Conservation (phyloP, 2,113 vertebrate genomes). For the Rutilus rutilus region DNA sequence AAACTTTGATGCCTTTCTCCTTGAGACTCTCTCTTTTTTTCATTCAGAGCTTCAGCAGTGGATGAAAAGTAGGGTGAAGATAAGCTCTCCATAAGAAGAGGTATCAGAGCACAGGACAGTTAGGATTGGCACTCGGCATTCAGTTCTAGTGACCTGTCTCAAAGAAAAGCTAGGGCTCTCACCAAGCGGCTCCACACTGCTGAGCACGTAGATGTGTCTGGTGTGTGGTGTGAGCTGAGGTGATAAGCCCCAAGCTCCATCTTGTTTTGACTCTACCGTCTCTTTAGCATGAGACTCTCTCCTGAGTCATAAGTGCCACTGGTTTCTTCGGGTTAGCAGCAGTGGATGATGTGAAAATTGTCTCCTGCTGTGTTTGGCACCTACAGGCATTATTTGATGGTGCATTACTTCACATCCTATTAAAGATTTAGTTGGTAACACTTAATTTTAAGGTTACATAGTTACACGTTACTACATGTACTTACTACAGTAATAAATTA, state of each 20-base stretch:
- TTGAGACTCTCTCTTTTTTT: slow-evolving; percentile 33
- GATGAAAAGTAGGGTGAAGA: slow-evolving; percentile 41
- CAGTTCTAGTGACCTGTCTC: slow-evolving; percentile 55
- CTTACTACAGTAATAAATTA: too few relatives aligned
- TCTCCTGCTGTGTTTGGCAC: background rate
- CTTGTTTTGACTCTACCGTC: background rate
- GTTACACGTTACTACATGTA: too few relatives aligned
- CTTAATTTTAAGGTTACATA: too few relatives aligned
- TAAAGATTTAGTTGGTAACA: background rate
- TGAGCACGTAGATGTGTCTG: slow-evolving; percentile 53
- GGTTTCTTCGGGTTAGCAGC: background rate
- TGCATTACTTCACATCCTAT: background rate
- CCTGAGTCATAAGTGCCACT: background rate
- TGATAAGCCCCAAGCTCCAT: slow-evolving; percentile 34
- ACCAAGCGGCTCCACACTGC: slow-evolving; percentile 48
- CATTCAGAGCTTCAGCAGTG: background rate
- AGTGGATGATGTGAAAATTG: slow-evolving; percentile 3
- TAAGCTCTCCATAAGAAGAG: slow-evolving; percentile 59
- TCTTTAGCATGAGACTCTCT: background rate
- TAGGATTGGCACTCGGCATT: slow-evolving; percentile 50
- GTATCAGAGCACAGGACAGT: slow-evolving; percentile 45
- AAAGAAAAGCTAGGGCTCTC: slow-evolving; percentile 30
- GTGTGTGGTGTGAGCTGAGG: background rate
- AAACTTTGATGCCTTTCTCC: slow-evolving; percentile 58
- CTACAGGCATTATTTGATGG: background rate